Evolutionary conservation across 1,140 invertebrate species (phyloP).

Genomic region (Aphelenchoides besseyi): DNA sequence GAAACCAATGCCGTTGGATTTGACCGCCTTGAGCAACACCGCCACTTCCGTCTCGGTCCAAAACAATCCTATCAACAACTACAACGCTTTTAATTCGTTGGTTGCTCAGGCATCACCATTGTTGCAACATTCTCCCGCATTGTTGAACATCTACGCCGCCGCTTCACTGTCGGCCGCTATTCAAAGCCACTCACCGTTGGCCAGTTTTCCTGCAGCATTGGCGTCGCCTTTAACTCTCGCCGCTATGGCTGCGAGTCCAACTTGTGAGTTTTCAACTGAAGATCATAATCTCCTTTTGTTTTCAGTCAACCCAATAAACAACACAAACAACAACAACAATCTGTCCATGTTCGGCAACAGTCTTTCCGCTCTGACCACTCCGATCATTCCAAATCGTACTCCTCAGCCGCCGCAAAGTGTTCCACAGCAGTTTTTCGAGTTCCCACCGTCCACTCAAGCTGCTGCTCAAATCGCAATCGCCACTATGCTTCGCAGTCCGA

Average conservation of each 20-base stretch:
- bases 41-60: constrained; percentile 9
- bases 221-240: constrained; percentile 11
- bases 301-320: constrained; percentile 2
- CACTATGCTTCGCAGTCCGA: constrained; percentile 23
- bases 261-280: constrained; percentile 17
- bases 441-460: constrained; percentile 31
- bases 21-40: constrained; percentile 40
- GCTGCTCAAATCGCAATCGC: neutral
- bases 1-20: constrained; percentile 38
- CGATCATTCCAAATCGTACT: neutral
- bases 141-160: constrained; percentile 31
- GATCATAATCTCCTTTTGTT: constrained; percentile 19
- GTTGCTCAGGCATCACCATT: constrained; percentile 10
- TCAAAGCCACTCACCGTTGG: constrained; percentile 4
- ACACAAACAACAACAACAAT: constrained; percentile 23
- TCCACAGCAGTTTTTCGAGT: constrained; percentile 37
- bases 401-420: constrained; percentile 1
- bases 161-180: constrained; percentile 32
- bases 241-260: constrained; percentile 25
- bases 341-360: constrained; percentile 18
- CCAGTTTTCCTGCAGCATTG: constrained; percentile 18
- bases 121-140: constrained; percentile 20
- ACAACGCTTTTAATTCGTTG: constrained; percentile 12
- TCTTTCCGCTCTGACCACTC: constrained; percentile 19
- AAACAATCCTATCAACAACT: neutral